phyloP scores from a whole-genome alignment of 2,113 vertebrate species.

The Empidonax traillii region DNA sequence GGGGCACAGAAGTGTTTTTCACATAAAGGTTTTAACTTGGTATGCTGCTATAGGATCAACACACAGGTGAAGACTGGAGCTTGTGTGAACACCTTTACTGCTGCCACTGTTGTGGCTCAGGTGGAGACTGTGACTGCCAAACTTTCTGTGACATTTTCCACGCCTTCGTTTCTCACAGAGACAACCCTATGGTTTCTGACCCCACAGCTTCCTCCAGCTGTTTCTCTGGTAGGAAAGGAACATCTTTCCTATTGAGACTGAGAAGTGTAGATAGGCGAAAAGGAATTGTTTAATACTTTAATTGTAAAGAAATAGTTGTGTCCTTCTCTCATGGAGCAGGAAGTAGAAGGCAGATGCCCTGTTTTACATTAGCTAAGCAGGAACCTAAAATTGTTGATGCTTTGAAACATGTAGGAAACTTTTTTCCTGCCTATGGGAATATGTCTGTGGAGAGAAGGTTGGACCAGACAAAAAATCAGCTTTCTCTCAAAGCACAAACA shows the following conservation, averaged over 20 bases:
- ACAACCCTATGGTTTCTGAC: background rate
- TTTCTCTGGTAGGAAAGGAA: background rate
- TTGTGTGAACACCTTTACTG: fast-evolving
- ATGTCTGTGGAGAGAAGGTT: background rate
- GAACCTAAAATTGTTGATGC: background rate
- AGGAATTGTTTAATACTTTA: background rate
- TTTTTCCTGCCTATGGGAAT: background rate
- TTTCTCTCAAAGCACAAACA: background rate
- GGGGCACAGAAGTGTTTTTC: background rate
- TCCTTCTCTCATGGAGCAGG: background rate
- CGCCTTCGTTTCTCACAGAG: background rate
- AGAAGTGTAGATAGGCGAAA: background rate
- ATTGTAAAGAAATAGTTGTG: background rate
- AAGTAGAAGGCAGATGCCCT: background rate
- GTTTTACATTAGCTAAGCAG: background rate
- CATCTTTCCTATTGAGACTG: background rate
- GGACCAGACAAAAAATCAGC: background rate
- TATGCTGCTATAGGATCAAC: background rate
- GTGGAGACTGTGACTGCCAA: background rate
- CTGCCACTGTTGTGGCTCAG: too few relatives aligned
- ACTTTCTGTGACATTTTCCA: fast-evolving
- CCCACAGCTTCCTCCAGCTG: background rate
- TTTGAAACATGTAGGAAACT: background rate
- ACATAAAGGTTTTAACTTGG: background rate
- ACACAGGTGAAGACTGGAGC: background rate